Base-by-base conservation (phyloP, 2,888 invertebrate species). In the Odontothrips loti region DNA sequence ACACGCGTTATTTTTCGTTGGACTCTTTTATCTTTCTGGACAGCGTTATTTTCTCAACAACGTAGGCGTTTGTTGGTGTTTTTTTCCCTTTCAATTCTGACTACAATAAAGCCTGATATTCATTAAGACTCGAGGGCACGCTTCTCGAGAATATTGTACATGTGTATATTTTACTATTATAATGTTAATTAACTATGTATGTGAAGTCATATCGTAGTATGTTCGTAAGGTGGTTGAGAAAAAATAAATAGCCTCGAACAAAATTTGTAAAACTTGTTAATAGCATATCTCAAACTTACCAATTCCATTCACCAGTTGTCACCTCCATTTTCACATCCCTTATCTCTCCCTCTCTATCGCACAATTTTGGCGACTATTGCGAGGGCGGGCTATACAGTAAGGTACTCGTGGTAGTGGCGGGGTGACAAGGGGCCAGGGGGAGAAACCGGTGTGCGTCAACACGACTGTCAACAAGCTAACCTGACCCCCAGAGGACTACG, bases 101-200 rank as follows among this genome's bases (percentile, higher is more conserved):
- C 68, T 75, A 23, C 68, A 75, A 75, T 75, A n/a, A 75, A 75
- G 68, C 68, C 68, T 75, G 68, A 75, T 75, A 75, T 75, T 75
- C 68, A 75, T 75, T 75, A 75, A 75, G 68, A 75, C 68, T 75
- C 68, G 68, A 75, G 68, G 23, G 27, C 68, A 27, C 27, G 27
- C 68, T 75, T 27, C 68, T 75, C 68, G 68, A 75, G 68, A 75
- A 75, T 75, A 75, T 75, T 75, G 68, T 75, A 75, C 68, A 75
- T 75, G 68, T 75, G 68, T 75, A 75, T 75, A 75, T 75, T 75
- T 75, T 75, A 75, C 68, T 75, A 75, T 75, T 75, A 75, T 75
- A 75, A 75, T 75, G 68, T 75, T 75, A 75, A 75, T 75, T 75
- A 75, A 75, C 68, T 75, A 75, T 75, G 68, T 75, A 75, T 75